A percentile compares a stretch with the other conserved stretches of the same genome.
Evolutionary conservation across 1,140 invertebrate species (phyloP).

Genomic region (Halesus radiatus): DNA sequence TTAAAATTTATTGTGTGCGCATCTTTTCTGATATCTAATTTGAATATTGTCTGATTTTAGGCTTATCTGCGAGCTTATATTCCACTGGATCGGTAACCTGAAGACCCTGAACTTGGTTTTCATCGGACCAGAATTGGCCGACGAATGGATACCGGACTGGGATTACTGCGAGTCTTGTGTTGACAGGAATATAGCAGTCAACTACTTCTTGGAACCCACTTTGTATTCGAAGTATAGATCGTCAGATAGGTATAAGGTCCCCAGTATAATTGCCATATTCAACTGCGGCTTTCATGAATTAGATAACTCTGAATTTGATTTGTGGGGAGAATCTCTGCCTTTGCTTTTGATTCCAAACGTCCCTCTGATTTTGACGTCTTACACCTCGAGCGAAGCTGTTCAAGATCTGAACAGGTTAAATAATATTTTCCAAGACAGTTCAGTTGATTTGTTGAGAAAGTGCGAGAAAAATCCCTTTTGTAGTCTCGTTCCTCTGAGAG

Average conservation of each 20-base stretch:
- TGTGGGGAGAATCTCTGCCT: constrained; percentile 59
- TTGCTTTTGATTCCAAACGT: constrained; percentile 54
- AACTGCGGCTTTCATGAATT: constrained; percentile 63
- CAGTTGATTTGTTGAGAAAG: constrained; percentile 19
- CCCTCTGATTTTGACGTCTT: constrained; percentile 61
- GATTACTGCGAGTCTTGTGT: constrained; percentile 54
- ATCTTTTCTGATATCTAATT: too few relatives aligned
- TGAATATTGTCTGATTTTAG: constrained; percentile 52
- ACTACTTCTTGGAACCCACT: constrained; percentile 47
- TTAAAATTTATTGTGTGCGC: too few relatives aligned
- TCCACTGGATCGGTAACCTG: constrained; percentile 59
- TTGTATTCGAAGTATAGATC: constrained; percentile 58
- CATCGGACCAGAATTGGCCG: constrained; percentile 59
- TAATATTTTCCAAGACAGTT: constrained; percentile 6
- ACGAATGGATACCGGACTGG: constrained; percentile 31
- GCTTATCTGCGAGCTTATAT: constrained; percentile 54
- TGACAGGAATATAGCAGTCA: constrained; percentile 45
- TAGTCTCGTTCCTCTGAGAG: constrained; percentile 48
- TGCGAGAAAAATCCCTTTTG: constrained; percentile 45
- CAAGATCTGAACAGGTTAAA: constrained; percentile 44
- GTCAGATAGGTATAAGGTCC: constrained; percentile 51
- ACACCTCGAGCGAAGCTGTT: constrained; percentile 59
- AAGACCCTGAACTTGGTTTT: constrained; percentile 56
- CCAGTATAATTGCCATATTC: constrained; percentile 60
- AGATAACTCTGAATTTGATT: constrained; percentile 53